These are phyloP conservation scores for Drosophila sproati DNA, from an alignment of 1,140 invertebrate species.

Conservation along the genomic window DNA sequence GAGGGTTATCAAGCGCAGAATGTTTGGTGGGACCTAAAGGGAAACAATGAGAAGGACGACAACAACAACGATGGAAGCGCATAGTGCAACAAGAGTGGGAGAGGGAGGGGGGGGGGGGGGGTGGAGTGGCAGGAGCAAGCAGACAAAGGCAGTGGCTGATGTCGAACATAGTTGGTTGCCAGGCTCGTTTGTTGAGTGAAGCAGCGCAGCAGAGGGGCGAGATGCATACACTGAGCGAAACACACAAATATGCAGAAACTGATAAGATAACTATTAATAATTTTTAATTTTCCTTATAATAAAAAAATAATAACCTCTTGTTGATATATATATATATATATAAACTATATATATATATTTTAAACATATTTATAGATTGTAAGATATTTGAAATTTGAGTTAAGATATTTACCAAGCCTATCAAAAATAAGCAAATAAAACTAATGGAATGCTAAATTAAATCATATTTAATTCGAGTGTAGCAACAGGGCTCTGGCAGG, in stretches of 20 bases:
- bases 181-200: slow-evolving; percentile 14
- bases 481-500: slow-evolving; percentile 3
- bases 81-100: slow-evolving; percentile 40
- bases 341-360: too few relatives aligned
- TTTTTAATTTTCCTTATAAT: too few relatives aligned
- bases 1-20: slow-evolving; percentile 31
- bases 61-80: slow-evolving; percentile 41
- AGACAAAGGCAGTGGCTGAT: slow-evolving; percentile 66
- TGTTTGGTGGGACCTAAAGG: slow-evolving; percentile 67
- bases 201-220: background rate
- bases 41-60: slow-evolving; percentile 47
- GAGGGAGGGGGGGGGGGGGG: slow-evolving; percentile 11
- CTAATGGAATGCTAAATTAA: too few relatives aligned
- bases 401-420: too few relatives aligned
- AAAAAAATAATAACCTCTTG: too few relatives aligned
- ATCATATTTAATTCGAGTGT: background rate
- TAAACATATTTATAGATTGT: too few relatives aligned
- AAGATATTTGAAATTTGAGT: too few relatives aligned
- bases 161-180: slow-evolving; percentile 62
- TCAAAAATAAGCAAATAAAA: too few relatives aligned
- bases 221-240: slow-evolving; percentile 1
- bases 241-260: background rate
- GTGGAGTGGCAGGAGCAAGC: slow-evolving; percentile 7
- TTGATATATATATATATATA: too few relatives aligned
- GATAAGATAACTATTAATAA: too few relatives aligned